These are phyloP conservation scores for Lycaena phlaeas DNA, from an alignment of 2,888 invertebrate genomes.

Conservation along the genomic window DNA sequence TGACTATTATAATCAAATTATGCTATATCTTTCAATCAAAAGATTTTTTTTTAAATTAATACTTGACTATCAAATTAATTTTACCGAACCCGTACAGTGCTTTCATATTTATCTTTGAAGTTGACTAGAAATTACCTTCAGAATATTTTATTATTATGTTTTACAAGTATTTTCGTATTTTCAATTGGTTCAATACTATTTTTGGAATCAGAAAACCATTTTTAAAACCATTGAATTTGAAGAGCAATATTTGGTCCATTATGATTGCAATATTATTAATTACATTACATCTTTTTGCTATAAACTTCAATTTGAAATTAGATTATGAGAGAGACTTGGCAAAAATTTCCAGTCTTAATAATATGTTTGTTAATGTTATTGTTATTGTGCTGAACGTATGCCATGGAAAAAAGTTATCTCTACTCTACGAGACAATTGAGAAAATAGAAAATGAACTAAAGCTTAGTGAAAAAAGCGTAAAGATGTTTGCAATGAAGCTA, in stretches of 20 bases:
- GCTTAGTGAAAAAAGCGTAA: conserved; percentile 22
- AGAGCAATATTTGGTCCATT: conserved; percentile 26
- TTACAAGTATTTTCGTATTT: conserved; percentile 28
- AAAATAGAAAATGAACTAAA: conserved; percentile 22
- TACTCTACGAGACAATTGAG: conserved; percentile 25
- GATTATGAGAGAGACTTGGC: conserved; percentile 26
- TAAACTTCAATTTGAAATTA: conserved; percentile 17
- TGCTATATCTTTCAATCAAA: neutral
- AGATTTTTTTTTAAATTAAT: neutral
- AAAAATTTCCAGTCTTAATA: conserved; percentile 27
- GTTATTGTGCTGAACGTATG: conserved; percentile 24
- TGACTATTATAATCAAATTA: neutral
- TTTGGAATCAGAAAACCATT: conserved; percentile 33
- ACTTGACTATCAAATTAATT: no score
- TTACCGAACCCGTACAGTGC: no score
- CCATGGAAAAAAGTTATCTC: conserved; percentile 20
- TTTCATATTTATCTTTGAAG: no score
- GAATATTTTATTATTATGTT: no score
- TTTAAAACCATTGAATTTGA: conserved; percentile 7
- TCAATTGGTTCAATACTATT: conserved; percentile 24
- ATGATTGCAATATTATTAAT: conserved; percentile 20
- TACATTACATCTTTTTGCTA: conserved; percentile 17
- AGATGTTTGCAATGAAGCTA: conserved; percentile 31
- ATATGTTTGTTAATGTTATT: conserved; percentile 25
- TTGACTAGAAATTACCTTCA: no score